A percentile compares a stretch with the other conserved stretches of the same genome.
Evolutionary conservation across 2,797 vertebrate species (phyloP).

Genomic region (Cossypha heuglini): DNA sequence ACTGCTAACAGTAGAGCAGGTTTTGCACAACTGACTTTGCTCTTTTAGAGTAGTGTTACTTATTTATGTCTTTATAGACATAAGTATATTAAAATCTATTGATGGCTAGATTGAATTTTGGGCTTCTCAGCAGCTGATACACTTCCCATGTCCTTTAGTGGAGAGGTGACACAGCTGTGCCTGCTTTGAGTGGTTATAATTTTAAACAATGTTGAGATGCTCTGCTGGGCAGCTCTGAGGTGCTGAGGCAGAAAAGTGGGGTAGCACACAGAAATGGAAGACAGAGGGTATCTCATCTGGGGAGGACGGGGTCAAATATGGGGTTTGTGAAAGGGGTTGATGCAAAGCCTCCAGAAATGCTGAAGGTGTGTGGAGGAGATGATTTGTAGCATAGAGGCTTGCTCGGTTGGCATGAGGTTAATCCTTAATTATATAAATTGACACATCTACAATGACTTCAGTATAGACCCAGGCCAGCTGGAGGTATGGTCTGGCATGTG

Average conservation of each 20-base stretch:
- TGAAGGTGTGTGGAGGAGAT: neutral
- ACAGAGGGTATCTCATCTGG: neutral
- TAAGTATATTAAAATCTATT: neutral
- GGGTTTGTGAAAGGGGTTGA: fast-evolving
- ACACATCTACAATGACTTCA: neutral
- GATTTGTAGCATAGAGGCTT: neutral
- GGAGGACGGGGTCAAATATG: neutral
- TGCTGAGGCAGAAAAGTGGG: neutral
- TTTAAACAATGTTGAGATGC: neutral
- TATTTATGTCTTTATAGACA: neutral
- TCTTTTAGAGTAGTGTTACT: neutral
- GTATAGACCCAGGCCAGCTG: neutral
- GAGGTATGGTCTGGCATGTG: neutral
- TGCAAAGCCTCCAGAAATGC: neutral
- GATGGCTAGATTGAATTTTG: neutral
- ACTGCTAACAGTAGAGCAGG: neutral
- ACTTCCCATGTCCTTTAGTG: neutral
- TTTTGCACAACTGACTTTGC: neutral
- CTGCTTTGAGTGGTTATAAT: neutral
- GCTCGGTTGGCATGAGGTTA: neutral
- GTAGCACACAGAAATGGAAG: neutral
- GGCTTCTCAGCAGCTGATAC: neutral
- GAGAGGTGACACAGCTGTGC: neutral
- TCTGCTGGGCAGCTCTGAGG: neutral
- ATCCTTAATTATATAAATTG: neutral